phyloP scores from a whole-genome alignment of 2,113 vertebrate genomes.

The Prunella fulvescens region DNA sequence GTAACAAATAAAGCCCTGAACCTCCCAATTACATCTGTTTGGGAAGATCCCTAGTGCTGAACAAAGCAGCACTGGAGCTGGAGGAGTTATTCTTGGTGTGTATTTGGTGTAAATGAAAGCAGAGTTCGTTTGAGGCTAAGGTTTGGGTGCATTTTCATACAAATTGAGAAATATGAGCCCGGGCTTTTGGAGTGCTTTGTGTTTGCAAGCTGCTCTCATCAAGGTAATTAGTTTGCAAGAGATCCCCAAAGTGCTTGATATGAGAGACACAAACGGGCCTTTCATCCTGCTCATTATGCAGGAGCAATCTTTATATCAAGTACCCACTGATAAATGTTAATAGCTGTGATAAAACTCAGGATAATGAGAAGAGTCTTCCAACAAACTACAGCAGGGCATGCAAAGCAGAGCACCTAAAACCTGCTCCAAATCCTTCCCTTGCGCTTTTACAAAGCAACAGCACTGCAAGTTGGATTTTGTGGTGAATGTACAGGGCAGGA shows the following conservation, averaged over 20 bases:
- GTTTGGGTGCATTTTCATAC: not conserved
- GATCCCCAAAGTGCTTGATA: not conserved
- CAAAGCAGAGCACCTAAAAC: constrained; percentile 25
- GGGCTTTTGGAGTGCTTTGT: not conserved
- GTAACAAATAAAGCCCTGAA: not conserved
- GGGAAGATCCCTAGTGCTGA: not conserved
- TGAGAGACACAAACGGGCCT: constrained; percentile 11
- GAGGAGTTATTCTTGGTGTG: not conserved
- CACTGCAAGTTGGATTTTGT: constrained; percentile 14
- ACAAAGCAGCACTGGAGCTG: not conserved
- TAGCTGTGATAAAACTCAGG: constrained; percentile 18
- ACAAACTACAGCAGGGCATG: not conserved
- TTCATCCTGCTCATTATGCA: constrained; percentile 47
- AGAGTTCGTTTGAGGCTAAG: not conserved
- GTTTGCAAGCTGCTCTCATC: constrained; percentile 32
- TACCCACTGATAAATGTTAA: constrained; percentile 26
- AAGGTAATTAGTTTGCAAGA: constrained; percentile 36
- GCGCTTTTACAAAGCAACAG: not conserved
- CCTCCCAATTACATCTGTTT: not conserved
- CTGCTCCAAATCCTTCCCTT: constrained; percentile 12
- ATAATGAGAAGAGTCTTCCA: constrained; percentile 19
- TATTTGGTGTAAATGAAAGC: not conserved
- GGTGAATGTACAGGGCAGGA: not conserved
- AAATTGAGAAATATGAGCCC: not conserved
- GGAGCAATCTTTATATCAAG: constrained; percentile 44